phyloP scores from a whole-genome alignment of 2,888 invertebrate genomes.

The Geotrupes spiniger region DNA sequence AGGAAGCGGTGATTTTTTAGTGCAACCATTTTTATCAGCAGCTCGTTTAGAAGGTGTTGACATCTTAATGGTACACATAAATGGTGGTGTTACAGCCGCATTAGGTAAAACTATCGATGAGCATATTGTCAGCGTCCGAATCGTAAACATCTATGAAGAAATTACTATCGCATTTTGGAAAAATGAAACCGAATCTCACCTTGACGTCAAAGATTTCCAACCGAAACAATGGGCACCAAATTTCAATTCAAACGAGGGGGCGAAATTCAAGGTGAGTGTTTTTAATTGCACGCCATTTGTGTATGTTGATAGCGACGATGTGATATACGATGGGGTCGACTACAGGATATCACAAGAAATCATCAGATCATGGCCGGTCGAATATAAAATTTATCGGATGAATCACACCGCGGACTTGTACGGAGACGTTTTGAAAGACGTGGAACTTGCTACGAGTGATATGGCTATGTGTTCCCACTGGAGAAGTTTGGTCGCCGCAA shows the following conservation, averaged over 20 bases:
- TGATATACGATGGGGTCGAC: constrained; percentile 27
- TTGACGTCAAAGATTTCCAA: not conserved
- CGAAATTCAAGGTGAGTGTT: constrained; percentile 16
- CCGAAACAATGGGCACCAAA: not conserved
- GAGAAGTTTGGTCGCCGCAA: constrained; percentile 11
- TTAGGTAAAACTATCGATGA: too few species aligned
- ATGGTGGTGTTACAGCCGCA: too few species aligned
- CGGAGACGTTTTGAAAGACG: constrained; percentile 17
- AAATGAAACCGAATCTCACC: not conserved
- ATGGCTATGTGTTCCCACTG: constrained; percentile 35
- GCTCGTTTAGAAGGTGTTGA: too few species aligned
- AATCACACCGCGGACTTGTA: constrained; percentile 22
- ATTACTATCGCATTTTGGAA: not conserved
- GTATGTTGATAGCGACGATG: constrained; percentile 15
- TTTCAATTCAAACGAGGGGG: not conserved
- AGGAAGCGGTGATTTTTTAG: too few species aligned
- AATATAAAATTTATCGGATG: constrained; percentile 19
- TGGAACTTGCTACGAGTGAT: constrained; percentile 24
- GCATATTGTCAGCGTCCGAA: not conserved
- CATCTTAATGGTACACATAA: too few species aligned
- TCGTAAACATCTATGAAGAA: not conserved
- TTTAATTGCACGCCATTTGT: constrained; percentile 32
- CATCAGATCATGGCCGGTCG: constrained; percentile 25
- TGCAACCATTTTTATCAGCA: too few species aligned
- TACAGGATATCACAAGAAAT: constrained; percentile 29